These are phyloP conservation scores for Varanus salvator DNA, from an alignment of 2,113 vertebrate species.

Conservation along the genomic window DNA sequence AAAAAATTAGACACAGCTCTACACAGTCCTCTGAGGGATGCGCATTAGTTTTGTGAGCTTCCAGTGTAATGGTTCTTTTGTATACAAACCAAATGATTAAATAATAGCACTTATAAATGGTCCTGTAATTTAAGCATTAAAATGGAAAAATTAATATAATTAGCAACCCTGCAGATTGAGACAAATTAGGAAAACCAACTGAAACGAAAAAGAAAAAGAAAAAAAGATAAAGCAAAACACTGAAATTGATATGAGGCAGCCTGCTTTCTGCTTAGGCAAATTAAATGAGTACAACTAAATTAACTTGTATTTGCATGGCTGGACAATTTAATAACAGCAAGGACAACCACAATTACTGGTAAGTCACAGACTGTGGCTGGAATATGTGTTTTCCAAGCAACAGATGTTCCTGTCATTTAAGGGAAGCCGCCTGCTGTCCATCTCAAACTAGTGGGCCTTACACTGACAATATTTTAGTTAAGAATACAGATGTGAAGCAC, in stretches of 20 bases:
- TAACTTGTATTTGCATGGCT: constrained; percentile 1
- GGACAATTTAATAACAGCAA: constrained; percentile 22
- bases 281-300: constrained; percentile 19
- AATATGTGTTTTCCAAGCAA: background rate
- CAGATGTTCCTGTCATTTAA: constrained; percentile 13
- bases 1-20: background rate
- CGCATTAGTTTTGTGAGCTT: background rate
- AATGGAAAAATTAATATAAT: constrained; percentile 25
- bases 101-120: constrained; percentile 3
- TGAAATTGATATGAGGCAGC: constrained; percentile 7
- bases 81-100: background rate
- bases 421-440: constrained; percentile 15
- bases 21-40: background rate
- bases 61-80: background rate
- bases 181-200: constrained; percentile 5
- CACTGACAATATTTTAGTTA: constrained; percentile 19
- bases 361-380: constrained; percentile 16
- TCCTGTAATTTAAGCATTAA: constrained; percentile 1
- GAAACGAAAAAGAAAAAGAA: background rate
- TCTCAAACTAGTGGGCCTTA: background rate
- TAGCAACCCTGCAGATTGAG: constrained; percentile 12
- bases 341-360: background rate
- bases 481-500: background rate
- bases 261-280: constrained; percentile 1
- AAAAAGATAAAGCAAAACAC: constrained; percentile 1